Evolutionary conservation across 2,888 invertebrate genomes (phyloP), one percentile per base, ranked within the genome.

Genomic region (Hololepta plana): DNA sequence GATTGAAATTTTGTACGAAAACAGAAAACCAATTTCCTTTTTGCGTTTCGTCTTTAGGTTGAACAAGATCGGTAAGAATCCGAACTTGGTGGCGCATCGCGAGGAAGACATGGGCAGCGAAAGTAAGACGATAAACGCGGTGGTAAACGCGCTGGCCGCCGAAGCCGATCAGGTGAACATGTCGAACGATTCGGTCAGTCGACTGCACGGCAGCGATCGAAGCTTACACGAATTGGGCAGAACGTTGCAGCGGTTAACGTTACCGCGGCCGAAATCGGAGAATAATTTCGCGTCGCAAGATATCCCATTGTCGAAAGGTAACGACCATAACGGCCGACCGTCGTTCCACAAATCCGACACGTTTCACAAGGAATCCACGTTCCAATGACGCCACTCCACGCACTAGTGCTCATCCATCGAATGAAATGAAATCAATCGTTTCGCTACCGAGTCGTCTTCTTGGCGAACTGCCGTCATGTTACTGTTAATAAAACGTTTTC

Each of bases 11-110:
- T n/a, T n/a, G n/a, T n/a, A n/a, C n/a, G n/a, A n/a, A n/a, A n/a
- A n/a, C n/a, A n/a, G n/a, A n/a, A n/a, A n/a, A n/a, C n/a, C n/a
- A n/a, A n/a, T n/a, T n/a, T n/a, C n/a, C n/a, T n/a, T n/a, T n/a
- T n/a, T n/a, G n/a, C n/a, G n/a, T n/a, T n/a, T 29, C 32, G 27
- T 34, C 33, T 37, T 30, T 39, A 55, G 56, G 54, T 43, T 95
- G 45, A 93, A 93, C 63, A 96, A 95, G 64, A 93, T 95, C 53
- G 95, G 95, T 41, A 93, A 93, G 62, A 93, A 95, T 60, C 93
- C 93, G 27, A 87, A 85, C 55, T 67, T 90, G 45, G 82, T 90
- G 48, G 71, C 77, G 44, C 80, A 84, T 47, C 67, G 79, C 34
- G 74, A 74, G 46, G 67, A 68, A 46, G 68, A 68, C 48, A 58